Conservation (phyloP, 2,113 vertebrate species). For the Alexandromys fortis region DNA sequence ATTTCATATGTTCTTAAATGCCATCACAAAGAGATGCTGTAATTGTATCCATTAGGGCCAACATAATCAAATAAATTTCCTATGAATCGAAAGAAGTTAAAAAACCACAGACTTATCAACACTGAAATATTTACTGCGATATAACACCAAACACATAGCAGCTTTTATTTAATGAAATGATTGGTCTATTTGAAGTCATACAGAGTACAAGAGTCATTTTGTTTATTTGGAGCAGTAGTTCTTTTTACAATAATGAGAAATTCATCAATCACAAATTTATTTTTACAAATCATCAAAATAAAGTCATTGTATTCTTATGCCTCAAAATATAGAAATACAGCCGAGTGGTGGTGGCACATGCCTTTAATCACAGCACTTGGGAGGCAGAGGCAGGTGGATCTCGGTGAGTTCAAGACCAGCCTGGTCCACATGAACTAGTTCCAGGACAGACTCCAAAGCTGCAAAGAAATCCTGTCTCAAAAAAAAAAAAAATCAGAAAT, state of each 20-base stretch:
- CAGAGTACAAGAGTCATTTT: not conserved
- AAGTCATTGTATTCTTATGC: not conserved
- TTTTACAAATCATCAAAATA: constrained; percentile 23
- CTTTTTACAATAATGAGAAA: not conserved
- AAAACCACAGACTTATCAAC: not conserved
- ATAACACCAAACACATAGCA: not conserved
- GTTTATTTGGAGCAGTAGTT: not conserved
- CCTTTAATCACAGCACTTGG: no score
- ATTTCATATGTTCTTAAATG: not conserved
- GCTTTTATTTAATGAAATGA: not conserved
- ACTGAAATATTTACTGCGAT: not conserved
- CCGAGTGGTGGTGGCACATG: no score
- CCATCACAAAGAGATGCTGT: not conserved
- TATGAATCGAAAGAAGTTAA: not conserved
- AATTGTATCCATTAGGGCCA: not conserved
- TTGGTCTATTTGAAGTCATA: not conserved
- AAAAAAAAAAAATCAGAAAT: constrained; percentile 45
- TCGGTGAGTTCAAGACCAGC: no score
- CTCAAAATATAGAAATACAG: constrained; percentile 10
- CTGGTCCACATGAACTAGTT: no score
- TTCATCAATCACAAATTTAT: not conserved
- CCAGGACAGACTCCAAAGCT: no score
- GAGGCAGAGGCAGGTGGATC: no score
- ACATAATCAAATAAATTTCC: not conserved
- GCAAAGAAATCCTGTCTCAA: no score